Percentiles rank a stretch among this genome's conserved stretches.
Evolutionary conservation across 2,888 invertebrate species (phyloP).

Genomic region (Pyralis farinalis): DNA sequence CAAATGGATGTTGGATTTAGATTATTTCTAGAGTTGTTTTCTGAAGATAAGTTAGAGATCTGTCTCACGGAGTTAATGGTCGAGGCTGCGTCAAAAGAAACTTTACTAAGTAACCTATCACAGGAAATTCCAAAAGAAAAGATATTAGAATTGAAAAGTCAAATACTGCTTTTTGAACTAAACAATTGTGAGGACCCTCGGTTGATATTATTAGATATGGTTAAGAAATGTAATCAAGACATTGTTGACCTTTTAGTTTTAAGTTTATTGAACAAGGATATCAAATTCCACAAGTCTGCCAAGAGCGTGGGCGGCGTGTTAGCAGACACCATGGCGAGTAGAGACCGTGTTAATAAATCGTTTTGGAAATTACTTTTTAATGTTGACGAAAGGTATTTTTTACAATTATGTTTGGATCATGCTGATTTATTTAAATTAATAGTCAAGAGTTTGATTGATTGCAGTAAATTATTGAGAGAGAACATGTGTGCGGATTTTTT

Average conservation of each 20-base stretch:
- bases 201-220: conserved; percentile 31
- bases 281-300: conserved; percentile 28
- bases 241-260: conserved; percentile 46
- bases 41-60: conserved; percentile 46
- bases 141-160: conserved; percentile 49
- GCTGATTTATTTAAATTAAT: conserved; percentile 44
- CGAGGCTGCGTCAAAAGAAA: conserved; percentile 61
- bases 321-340: conserved; percentile 35
- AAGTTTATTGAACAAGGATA: conserved; percentile 44
- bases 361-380: conserved; percentile 57
- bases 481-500: conserved; percentile 58
- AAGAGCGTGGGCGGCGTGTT: conserved; percentile 35
- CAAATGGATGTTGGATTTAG: conserved; percentile 50
- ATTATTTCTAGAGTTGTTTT: conserved; percentile 50
- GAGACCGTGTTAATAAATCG: conserved; percentile 33
- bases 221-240: conserved; percentile 40
- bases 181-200: conserved; percentile 28
- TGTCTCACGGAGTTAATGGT: conserved; percentile 56
- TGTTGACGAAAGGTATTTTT: conserved; percentile 40
- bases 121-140: conserved; percentile 41
- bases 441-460: conserved; percentile 55
- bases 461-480: conserved; percentile 54
- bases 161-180: conserved; percentile 44
- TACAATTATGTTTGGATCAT: conserved; percentile 49
- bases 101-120: conserved; percentile 42